phyloP scores from a whole-genome alignment of 2,113 vertebrate species.

The Acanthisitta chloris region DNA sequence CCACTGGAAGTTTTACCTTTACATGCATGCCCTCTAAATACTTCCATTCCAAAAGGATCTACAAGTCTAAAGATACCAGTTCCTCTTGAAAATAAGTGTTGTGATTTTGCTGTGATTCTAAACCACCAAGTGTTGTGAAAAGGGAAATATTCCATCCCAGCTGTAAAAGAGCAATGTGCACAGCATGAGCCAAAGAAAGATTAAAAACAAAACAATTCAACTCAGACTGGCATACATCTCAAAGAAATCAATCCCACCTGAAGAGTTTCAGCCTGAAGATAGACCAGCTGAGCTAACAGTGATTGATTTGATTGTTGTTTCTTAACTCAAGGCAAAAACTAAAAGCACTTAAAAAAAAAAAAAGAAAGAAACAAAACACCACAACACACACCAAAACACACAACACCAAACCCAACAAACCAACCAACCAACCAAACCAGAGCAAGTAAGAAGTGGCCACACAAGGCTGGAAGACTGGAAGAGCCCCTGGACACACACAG shows the following conservation, averaged over 20 bases:
- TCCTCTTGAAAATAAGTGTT: background rate
- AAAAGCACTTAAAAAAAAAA: background rate
- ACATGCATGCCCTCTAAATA: accelerated
- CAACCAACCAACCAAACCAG: background rate
- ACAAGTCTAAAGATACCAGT: background rate
- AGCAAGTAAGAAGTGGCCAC: background rate
- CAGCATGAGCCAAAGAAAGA: background rate
- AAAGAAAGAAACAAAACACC: background rate
- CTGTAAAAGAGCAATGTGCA: background rate
- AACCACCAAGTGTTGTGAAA: background rate
- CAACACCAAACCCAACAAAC: background rate
- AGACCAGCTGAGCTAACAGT: constrained; percentile 9
- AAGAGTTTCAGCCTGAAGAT: background rate
- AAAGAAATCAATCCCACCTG: constrained; percentile 14
- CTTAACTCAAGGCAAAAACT: background rate
- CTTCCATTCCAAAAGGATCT: accelerated
- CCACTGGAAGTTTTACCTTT: background rate
- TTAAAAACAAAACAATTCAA: constrained; percentile 23
- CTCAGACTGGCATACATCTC: background rate
- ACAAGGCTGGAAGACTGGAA: background rate
- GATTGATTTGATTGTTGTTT: background rate
- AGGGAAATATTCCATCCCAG: background rate
- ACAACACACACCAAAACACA: background rate
- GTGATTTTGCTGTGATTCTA: background rate
- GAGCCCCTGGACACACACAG: background rate